These are phyloP conservation scores for Bradypodion pumilum DNA, from an alignment of 2,797 vertebrate species.

Conservation along the genomic window DNA sequence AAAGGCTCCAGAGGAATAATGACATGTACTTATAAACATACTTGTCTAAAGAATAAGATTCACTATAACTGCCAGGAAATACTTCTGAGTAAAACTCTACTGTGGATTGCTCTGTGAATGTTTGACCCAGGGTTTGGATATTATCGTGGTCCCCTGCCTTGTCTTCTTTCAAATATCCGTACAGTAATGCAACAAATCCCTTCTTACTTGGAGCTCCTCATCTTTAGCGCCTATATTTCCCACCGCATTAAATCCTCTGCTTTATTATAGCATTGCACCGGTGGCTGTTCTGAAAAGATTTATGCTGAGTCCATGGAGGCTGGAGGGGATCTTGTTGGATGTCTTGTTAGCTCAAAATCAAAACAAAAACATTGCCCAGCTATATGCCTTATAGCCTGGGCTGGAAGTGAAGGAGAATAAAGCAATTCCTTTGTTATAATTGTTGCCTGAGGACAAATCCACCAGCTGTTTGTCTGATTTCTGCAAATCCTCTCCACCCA, in stretches of 20 bases:
- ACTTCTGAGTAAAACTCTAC: background rate
- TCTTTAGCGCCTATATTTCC: background rate
- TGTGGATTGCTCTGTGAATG: background rate
- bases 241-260: background rate
- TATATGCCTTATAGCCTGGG: background rate
- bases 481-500: background rate
- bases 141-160: too few relatives aligned
- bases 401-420: background rate
- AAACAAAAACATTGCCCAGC: background rate
- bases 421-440: background rate
- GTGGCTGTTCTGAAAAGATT: background rate
- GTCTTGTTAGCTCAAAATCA: background rate
- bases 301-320: background rate
- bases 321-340: background rate
- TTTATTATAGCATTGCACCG: background rate
- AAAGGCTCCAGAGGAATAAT: background rate
- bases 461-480: background rate
- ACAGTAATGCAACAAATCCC: background rate
- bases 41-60: too few relatives aligned
- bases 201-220: background rate
- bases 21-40: too few relatives aligned
- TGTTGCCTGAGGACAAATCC: background rate
- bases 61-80: background rate
- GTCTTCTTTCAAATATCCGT: background rate
- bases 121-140: background rate